Conservation (phyloP, 2,113 vertebrate genomes). For the Perca schrenkii region DNA sequence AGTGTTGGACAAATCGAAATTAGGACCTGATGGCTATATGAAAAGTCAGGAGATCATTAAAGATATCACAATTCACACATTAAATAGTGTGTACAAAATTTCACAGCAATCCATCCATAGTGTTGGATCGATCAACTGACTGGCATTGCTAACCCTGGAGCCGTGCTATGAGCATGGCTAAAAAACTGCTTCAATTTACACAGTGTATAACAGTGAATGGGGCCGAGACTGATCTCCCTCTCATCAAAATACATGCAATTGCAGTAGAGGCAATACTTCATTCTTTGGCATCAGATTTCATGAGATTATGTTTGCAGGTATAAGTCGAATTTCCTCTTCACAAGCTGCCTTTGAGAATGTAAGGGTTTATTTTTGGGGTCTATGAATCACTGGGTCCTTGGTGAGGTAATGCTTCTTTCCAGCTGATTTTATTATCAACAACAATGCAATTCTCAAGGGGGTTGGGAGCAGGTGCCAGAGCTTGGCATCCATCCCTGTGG, state of each 20-base stretch:
- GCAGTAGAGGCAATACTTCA: not conserved
- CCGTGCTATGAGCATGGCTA: too few relatives aligned
- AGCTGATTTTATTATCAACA: constrained; percentile 12
- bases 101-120: too few relatives aligned
- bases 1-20: too few relatives aligned
- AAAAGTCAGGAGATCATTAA: too few relatives aligned
- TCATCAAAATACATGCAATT: not conserved
- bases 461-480: not conserved
- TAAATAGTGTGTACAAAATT: too few relatives aligned
- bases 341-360: not conserved
- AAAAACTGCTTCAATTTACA: too few relatives aligned
- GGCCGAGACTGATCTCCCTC: too few relatives aligned
- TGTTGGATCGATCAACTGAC: too few relatives aligned
- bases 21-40: too few relatives aligned
- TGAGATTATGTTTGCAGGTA: not conserved
- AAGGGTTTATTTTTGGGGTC: not conserved
- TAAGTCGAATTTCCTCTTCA: not conserved
- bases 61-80: too few relatives aligned
- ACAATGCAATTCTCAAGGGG: constrained; percentile 1
- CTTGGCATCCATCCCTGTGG: not conserved
- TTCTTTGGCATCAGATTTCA: not conserved
- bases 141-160: too few relatives aligned
- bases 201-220: too few relatives aligned
- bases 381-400: constrained; percentile 6
- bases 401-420: constrained; percentile 1